Percentiles rank a stretch among this genome's conserved stretches.
Conservation (phyloP, 2,888 invertebrate species). For the Sepioteuthis lessoniana region DNA sequence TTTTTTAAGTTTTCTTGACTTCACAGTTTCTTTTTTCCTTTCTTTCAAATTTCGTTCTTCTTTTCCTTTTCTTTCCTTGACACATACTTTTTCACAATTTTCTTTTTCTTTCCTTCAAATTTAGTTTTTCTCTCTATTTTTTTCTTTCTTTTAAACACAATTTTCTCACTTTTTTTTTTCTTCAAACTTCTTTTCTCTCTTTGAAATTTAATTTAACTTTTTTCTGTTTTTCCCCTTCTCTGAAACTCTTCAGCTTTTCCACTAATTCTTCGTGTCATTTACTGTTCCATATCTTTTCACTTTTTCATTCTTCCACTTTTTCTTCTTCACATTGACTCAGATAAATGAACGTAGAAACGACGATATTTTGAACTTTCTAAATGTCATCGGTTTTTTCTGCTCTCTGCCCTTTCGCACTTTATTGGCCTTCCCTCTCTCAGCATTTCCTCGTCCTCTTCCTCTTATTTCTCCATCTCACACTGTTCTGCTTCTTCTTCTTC, state of each 20-base stretch:
- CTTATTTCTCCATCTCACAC: not conserved
- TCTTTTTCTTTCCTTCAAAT: not conserved
- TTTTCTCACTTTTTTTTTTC: not conserved
- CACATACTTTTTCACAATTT: not conserved
- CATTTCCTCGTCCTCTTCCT: not conserved
- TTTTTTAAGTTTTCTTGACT: not conserved
- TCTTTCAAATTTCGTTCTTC: not conserved
- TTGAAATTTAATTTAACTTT: no score
- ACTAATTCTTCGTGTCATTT: no score
- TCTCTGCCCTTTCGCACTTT: not conserved
- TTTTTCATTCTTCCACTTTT: not conserved
- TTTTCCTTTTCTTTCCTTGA: not conserved
- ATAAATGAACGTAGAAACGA: not conserved
- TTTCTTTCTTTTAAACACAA: no score
- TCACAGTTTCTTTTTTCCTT: not conserved
- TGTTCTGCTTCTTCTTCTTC: not conserved
- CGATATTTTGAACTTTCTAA: conserved; percentile 12
- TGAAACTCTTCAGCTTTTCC: no score
- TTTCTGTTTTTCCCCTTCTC: no score
- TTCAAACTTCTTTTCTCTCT: not conserved
- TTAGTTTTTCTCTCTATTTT: no score
- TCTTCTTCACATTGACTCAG: not conserved
- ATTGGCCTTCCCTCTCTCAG: not conserved
- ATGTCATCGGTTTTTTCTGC: not conserved
- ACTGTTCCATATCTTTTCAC: no score